Conservation (phyloP, 2,888 invertebrate genomes). For the Erynnis tages region DNA sequence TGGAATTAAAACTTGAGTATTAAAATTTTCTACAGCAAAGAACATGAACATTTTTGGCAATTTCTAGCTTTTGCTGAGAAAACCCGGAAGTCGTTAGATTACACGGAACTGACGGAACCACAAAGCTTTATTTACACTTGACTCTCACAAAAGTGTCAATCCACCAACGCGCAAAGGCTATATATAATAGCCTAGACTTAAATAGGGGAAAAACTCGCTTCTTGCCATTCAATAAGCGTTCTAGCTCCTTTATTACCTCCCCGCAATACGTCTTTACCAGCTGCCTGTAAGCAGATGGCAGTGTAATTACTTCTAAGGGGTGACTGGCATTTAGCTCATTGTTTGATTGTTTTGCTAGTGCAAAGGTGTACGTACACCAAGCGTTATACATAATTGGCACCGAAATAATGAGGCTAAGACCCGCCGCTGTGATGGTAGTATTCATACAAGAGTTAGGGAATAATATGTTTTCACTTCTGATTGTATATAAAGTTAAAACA, state of each 20-base stretch:
- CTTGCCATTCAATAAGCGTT: constrained; percentile 49
- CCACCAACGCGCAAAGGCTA: constrained; percentile 7
- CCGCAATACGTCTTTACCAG: constrained; percentile 53
- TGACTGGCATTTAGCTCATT: constrained; percentile 38
- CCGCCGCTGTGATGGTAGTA: not conserved
- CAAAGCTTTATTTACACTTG: constrained; percentile 1
- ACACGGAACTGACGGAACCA: constrained; percentile 10
- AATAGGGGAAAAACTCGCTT: constrained; percentile 38
- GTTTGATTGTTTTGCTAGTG: constrained; percentile 33
- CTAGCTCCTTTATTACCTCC: constrained; percentile 58
- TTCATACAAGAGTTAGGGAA: not conserved
- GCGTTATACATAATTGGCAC: constrained; percentile 6
- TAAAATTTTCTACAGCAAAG: not conserved
- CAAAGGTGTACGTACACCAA: constrained; percentile 25
- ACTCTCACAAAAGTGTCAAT: not conserved
- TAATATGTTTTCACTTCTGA: not conserved
- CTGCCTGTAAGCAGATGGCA: constrained; percentile 56
- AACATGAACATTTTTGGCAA: not conserved
- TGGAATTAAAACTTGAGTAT: too few relatives aligned
- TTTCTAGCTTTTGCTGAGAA: not conserved
- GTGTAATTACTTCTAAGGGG: constrained; percentile 49
- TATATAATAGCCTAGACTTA: constrained; percentile 37
- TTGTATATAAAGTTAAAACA: not conserved
- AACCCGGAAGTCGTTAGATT: not conserved
- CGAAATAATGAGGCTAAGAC: constrained; percentile 8